Base-by-base conservation (phyloP, 1,140 invertebrate genomes). In the Magallana ariakensis region DNA sequence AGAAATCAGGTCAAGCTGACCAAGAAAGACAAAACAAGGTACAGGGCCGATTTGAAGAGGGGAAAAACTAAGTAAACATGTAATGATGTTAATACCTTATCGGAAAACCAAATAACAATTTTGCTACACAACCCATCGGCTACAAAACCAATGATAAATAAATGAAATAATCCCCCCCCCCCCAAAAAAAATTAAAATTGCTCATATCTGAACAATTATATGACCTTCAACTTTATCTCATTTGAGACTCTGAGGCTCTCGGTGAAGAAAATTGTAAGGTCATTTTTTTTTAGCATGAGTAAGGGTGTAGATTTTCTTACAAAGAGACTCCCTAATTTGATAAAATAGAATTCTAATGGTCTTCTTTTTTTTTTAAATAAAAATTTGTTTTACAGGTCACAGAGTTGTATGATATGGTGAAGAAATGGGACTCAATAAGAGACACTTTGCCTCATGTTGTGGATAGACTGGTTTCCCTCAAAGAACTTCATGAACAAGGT, bases 401-500 rank as follows among this genome's bases (percentile, higher is more conserved):
- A 19, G 46, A 55, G 13, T 95, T 98, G 88, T 97, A 98, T 95
- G 97, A 98, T 89, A 94, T 98, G 66, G 95, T 97, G 75, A 97
- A 98, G 93, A 97, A 97, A 94, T 97, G 96, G 62, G 97, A 98
- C 92, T 95, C 96, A 62, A 96, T 97, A 87, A 96, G 96, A 19
- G 96, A 97, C 92, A 95, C 97, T 83, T 91, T 97, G 85, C 97
- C 97, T 1, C 96, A 97, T 94, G 97, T 98, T 54, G 95, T 98
- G 33, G 97, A 98, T 89, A 95, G 98, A 88, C 96, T 98, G 95
- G 95, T 97, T 89, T 96, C 97, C 8, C 94, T 99, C 0, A 97
- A 98, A 94, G 95, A 96, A n/a, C 94, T 98, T 9, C 98, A 98
- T 94, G 97, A 97, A 95, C 97, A 98, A 96, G 97, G 93, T 94